Base-by-base conservation (phyloP, 2,113 vertebrate genomes). In the Ellobius talpinus region DNA sequence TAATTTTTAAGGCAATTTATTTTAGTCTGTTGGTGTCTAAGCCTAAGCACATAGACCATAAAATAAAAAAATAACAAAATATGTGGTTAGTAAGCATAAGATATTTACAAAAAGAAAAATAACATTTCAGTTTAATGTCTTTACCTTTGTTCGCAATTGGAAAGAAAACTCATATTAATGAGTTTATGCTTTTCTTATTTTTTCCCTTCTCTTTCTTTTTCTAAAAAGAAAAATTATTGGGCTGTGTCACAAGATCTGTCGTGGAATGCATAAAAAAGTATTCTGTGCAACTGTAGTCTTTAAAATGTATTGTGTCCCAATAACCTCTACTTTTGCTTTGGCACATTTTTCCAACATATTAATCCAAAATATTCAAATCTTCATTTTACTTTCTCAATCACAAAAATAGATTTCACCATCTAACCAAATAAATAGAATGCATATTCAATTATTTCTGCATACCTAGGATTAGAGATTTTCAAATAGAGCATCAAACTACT, bases 151-250 rank as follows among this genome's bases (percentile, higher is more conserved):
- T 3, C 7, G 23, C n/a, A 72, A 23, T 73, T 95, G 79, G 42
- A 90, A 73, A 93, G 92, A n/a, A n/a, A n/a, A n/a, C n/a, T n/a
- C 7, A 47, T 76, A 26, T 52, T 91, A 45, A 81, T 93, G 39
- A 91, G 84, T 87, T 77, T 86, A 21, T 0, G 65, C 31, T 39
- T 52, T 39, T 66, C 39, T 61, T 47, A 31, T 61, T 74, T 29
- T 39, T 31, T 8, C 4, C 5, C 2, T 55, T 24, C 31, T 58
- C 13, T 85, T n/a, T 52, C 24, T 24, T 63, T 61, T 76, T 77
- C 31, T 8, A 7, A 72, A 72, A 39, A 9, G 23, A 14, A 11
- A 7, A 39, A 14, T 7, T 24, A 65, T 84, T 33, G n/a, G 4
- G 16, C 47, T 77, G 1, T 21, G 9, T 91, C 19, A 91, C 17